phyloP scores from a whole-genome alignment of 2,113 vertebrate genomes.

The Perca flavescens region DNA sequence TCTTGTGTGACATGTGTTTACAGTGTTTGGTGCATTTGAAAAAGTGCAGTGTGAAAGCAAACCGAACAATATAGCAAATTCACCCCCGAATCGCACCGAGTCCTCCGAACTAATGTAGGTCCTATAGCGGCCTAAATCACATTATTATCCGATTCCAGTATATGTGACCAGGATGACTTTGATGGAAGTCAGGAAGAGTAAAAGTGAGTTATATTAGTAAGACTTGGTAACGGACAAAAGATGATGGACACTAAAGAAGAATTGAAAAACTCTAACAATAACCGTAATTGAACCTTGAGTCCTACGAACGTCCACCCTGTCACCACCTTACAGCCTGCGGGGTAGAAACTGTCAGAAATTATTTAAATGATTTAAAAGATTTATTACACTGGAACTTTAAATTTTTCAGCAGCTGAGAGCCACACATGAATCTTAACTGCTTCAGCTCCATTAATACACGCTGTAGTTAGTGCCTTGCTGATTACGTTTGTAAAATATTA shows the following conservation, averaged over 20 bases:
- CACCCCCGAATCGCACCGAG: too few relatives aligned
- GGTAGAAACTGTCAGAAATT: constrained; percentile 51
- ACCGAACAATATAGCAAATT: too few relatives aligned
- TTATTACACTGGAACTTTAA: constrained; percentile 52
- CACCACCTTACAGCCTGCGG: constrained; percentile 33
- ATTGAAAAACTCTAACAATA: neutral
- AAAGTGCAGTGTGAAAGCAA: too few relatives aligned
- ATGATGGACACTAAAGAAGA: constrained; percentile 1
- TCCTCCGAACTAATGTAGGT: too few relatives aligned
- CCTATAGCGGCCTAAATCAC: too few relatives aligned
- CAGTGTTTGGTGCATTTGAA: too few relatives aligned
- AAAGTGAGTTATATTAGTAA: constrained; percentile 3
- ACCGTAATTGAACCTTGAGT: constrained; percentile 29
- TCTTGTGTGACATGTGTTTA: too few relatives aligned
- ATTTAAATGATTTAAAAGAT: constrained; percentile 36
- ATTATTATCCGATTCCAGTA: neutral
- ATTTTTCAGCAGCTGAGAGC: constrained; percentile 46
- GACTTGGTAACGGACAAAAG: neutral
- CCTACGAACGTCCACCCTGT: constrained; percentile 7
- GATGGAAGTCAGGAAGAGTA: neutral
- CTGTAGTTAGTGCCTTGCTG: constrained; percentile 11
- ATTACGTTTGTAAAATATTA: constrained; percentile 23
- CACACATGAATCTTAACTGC: constrained; percentile 35
- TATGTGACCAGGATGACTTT: neutral
- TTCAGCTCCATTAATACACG: constrained; percentile 22